Conservation (phyloP, 2,113 vertebrate genomes). For the Mobula hypostoma region DNA sequence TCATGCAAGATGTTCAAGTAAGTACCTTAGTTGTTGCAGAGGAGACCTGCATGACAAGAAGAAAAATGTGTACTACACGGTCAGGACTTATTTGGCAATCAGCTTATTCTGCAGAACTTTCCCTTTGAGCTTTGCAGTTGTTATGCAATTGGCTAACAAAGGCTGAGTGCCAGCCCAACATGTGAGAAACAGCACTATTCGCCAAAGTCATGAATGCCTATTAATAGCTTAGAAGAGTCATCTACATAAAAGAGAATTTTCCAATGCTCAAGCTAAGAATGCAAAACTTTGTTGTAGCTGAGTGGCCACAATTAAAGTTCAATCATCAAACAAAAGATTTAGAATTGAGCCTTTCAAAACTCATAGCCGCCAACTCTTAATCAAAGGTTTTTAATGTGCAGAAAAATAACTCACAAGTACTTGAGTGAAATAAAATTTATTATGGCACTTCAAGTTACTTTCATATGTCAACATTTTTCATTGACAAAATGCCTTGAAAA, state of each 20-base stretch:
- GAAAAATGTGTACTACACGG: neutral
- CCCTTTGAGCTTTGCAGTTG: neutral
- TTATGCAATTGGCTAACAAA: neutral
- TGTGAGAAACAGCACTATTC: neutral
- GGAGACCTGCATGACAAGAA: neutral
- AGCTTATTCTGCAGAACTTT: neutral
- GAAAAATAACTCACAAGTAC: neutral
- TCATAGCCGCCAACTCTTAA: neutral
- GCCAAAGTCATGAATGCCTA: neutral
- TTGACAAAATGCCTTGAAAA: too few relatives aligned
- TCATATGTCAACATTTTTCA: too few relatives aligned
- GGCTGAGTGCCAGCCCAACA: neutral
- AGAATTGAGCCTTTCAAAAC: neutral
- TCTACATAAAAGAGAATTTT: neutral
- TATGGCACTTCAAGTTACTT: neutral
- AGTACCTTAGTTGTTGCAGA: neutral
- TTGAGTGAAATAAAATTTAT: neutral
- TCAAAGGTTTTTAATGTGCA: neutral
- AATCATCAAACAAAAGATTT: neutral
- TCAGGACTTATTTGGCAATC: neutral
- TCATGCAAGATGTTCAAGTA: neutral
- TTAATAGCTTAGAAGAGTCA: neutral
- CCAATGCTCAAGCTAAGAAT: neutral
- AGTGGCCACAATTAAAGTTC: neutral
- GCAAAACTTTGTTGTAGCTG: neutral